Conservation (phyloP, 2,888 invertebrate genomes). For the Gnatocerus cornutus region DNA sequence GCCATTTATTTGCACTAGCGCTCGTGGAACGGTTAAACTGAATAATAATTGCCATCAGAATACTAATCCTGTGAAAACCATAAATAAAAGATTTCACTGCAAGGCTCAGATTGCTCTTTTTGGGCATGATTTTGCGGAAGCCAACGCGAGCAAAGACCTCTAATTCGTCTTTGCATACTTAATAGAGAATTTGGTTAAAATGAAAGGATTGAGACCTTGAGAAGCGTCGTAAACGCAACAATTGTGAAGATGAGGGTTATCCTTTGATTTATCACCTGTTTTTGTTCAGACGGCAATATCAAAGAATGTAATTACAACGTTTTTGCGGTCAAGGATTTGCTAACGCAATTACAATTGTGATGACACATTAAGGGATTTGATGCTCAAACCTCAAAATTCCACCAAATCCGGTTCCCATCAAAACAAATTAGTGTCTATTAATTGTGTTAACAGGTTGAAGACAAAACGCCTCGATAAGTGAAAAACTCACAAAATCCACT, state of each 20-base stretch:
- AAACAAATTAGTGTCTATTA: constrained; percentile 16
- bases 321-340: constrained; percentile 47
- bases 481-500: constrained; percentile 34
- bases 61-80: constrained; percentile 32
- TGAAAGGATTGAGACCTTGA: constrained; percentile 36
- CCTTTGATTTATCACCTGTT: constrained; percentile 46
- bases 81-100: constrained; percentile 40
- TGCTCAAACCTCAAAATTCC: constrained; percentile 25
- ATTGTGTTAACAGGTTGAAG: constrained; percentile 23
- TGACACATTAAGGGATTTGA: constrained; percentile 13
- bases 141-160: constrained; percentile 7
- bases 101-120: constrained; percentile 17
- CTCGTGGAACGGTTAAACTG: constrained; percentile 41
- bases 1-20: constrained; percentile 46
- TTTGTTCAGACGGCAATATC: constrained; percentile 33
- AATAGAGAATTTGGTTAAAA: constrained; percentile 26
- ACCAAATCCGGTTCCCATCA: constrained; percentile 31
- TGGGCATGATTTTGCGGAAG: constrained; percentile 18
- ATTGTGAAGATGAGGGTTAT: constrained; percentile 38
- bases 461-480: constrained; percentile 12
- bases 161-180: constrained; percentile 21
- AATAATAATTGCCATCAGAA: constrained; percentile 43
- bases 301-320: constrained; percentile 24
- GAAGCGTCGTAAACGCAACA: constrained; percentile 29
- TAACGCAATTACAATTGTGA: constrained; percentile 30